Base-by-base conservation (phyloP, 2,888 invertebrate genomes). In the Hipparchia sbordonii region DNA sequence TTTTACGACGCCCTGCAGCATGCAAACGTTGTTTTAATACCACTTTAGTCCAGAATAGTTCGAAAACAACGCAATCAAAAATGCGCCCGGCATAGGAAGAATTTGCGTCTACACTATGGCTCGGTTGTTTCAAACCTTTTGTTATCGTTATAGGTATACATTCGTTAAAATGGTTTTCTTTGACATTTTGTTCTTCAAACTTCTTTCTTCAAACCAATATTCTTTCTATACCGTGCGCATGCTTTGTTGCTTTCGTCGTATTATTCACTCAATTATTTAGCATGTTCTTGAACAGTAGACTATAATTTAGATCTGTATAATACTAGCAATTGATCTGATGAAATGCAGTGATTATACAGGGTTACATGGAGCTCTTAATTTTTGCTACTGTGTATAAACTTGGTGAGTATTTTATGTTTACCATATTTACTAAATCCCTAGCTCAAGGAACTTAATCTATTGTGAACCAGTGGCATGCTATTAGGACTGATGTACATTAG, bases 1-100 rank as follows among this genome's bases (percentile, higher is more conserved):
- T 81, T 94, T 94, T 45, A 88, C 87, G 62, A 89, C 89, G 73
- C 88, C 88, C 87, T 88, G 82, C 0, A 82, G 82, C 81, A 74
- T 45, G 51, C 33, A 52, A 13, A 23, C 10, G 10, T 33, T 39
- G 39, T 60, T 33, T 39, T 60, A 10, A 39, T 6, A 6, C n/a
- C 12, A 13, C 9, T 51, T 8, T 9, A 51, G 8, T 51, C 8
- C 51, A 51, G 51, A 10, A 10, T 51, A 51, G 5, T 39, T 39
- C 39, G 39, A 39, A 51, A 3, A 51, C 9, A 51, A 9, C 51
- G 51, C 51, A 51, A 3, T 51, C 9, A 51, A 51, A 51, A 51
- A 56, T 13, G 56, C n/a, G 56, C 6, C 56, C 13, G 6, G 6
- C 56, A 56, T 56, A 56, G 56, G n/a, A 56, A 56, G 6, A 51